Evolutionary conservation across 2,113 vertebrate species (phyloP).

Genomic region (Plecotus auritus): DNA sequence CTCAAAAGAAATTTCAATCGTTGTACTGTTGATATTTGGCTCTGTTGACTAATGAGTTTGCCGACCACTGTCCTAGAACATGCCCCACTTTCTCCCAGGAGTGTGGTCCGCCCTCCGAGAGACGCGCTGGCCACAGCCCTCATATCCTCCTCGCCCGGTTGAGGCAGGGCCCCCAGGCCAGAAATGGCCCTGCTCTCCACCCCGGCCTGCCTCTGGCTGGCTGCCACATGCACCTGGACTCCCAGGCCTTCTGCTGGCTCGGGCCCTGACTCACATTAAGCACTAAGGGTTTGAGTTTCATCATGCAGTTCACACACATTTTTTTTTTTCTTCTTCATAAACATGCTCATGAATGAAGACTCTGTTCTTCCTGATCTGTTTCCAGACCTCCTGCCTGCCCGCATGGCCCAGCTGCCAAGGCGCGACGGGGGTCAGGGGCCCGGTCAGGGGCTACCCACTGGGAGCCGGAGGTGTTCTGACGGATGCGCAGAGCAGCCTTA

Average conservation of each 20-base stretch:
- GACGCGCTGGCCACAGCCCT: background rate
- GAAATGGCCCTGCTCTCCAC: background rate
- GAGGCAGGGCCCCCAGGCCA: background rate
- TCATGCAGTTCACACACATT: slow-evolving; percentile 59
- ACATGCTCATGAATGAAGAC: slow-evolving; percentile 11
- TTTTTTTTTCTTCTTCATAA: slow-evolving; percentile 21
- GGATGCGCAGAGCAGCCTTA: background rate
- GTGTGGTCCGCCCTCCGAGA: background rate
- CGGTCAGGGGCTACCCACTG: background rate
- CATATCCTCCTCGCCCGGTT: fast-evolving
- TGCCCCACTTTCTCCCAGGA: background rate
- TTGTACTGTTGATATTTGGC: no score
- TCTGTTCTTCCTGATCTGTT: slow-evolving; percentile 38
- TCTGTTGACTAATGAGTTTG: no score
- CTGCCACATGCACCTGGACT: slow-evolving; percentile 46
- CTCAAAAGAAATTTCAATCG: no score
- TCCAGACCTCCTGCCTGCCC: background rate
- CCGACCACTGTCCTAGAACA: background rate
- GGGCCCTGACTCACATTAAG: slow-evolving; percentile 46
- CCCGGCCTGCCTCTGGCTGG: background rate
- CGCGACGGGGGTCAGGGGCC: fast-evolving
- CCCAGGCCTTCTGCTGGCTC: slow-evolving; percentile 36
- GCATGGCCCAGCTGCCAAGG: background rate
- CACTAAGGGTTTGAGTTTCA: slow-evolving; percentile 59
- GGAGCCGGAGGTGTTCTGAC: fast-evolving